Base-by-base conservation (phyloP, 2,797 vertebrate genomes). In the Rhinatrema bivittatum region DNA sequence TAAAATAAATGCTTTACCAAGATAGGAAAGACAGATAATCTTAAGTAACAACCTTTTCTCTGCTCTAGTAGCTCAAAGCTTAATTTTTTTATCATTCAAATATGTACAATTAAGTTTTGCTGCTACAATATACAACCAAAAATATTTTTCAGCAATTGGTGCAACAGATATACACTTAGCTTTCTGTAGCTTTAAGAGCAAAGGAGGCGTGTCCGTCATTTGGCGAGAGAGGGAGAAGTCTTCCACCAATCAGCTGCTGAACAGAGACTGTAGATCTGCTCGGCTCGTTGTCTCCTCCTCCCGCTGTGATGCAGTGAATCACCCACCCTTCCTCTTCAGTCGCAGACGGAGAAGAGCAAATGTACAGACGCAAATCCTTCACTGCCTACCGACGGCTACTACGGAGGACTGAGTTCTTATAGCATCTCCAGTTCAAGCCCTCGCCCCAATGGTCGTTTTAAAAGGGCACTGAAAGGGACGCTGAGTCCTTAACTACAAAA, bases 181-280 rank as follows among this genome's bases (percentile, higher is more conserved):
- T 65, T 60, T 53, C 54, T 17, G 22, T 53, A 53, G 39, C 66
- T 68, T 63, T 53, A 46, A 46, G 50, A n/a, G 25, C 39, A 30
- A 47, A 22, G 16, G 48, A 58, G 60, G 65, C 50, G 58, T 55
- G n/a, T n/a, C n/a, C 5, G 46, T 56, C 34, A 76, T n/a, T n/a
- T 63, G 70, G 69, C 65, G 60, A 43, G 48, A 70, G 50, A 74
- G 70, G 68, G n/a, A n/a, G 49, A 62, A 74, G 60, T 77, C 72
- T 67, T 75, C 60, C 68, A 56, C 86, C 85, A 87, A 84, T 87
- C 71, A 78, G 73, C 64, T 60, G n/a, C 65, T 41, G 46, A 50
- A 61, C 73, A 75, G 43, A 48, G 76, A 70, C 72, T 54, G 45
- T 56, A 50, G 70, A 69, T 67, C 71, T 64, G 60, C 57, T 74